These are phyloP conservation scores for Lysiphlebus fabarum DNA, from an alignment of 1,140 invertebrate species.

Conservation along the genomic window DNA sequence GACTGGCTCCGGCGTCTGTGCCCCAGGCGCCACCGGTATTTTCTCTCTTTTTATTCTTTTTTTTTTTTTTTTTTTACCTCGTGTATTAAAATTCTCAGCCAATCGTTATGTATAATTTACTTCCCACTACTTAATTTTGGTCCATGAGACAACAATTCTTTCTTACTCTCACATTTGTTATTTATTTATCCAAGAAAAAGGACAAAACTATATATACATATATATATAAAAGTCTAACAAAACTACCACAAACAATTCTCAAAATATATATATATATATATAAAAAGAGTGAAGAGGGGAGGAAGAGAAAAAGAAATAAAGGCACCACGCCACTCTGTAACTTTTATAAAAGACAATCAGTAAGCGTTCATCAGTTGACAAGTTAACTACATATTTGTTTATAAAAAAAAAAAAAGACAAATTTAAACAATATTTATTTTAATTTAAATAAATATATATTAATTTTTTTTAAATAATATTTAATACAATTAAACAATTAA, in stretches of 20 bases:
- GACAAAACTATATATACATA: neutral
- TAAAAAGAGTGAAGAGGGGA: too few relatives aligned
- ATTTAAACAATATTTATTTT: too few relatives aligned
- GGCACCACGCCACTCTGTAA: constrained; percentile 23
- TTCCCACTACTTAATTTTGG: neutral
- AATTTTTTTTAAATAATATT: too few relatives aligned
- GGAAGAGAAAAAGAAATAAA: constrained; percentile 18
- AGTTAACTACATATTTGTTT: neutral
- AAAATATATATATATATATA: too few relatives aligned
- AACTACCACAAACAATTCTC: constrained; percentile 4
- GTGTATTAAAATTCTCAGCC: neutral
- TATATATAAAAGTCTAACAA: neutral
- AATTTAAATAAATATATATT: too few relatives aligned
- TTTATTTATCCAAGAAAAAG: neutral
- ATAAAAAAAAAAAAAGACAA: too few relatives aligned
- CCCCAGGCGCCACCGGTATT: constrained; percentile 37
- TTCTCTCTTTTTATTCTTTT: constrained; percentile 14
- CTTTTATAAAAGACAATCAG: constrained; percentile 10
- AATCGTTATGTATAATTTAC: constrained; percentile 3
- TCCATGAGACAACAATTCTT: neutral
- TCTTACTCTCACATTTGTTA: neutral
- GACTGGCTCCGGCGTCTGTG: constrained; percentile 31
- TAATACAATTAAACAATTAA: too few relatives aligned
- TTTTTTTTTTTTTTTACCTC: neutral
- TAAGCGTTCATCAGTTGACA: neutral